Evolutionary conservation across 2,888 invertebrate genomes (phyloP).

Genomic region (Poecilobothrus nobilitatus): DNA sequence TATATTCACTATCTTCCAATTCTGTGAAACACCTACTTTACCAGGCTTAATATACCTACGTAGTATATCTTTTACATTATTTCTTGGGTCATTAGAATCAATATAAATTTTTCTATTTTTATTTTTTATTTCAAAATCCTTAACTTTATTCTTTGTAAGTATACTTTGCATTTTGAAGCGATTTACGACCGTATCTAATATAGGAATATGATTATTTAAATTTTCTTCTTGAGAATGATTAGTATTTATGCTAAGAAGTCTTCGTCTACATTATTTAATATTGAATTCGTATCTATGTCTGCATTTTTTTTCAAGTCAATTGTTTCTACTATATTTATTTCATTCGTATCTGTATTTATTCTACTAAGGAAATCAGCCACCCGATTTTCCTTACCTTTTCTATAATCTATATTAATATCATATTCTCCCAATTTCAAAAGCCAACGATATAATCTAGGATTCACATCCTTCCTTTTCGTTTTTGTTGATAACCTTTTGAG

Average conservation of each 20-base stretch:
- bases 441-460: conserved; percentile 22
- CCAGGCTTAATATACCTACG: conserved; percentile 14
- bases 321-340: conserved; percentile 15
- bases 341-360: conserved; percentile 19
- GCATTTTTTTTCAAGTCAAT: background rate
- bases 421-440: conserved; percentile 21
- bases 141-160: conserved; percentile 11
- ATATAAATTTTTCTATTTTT: conserved; percentile 13
- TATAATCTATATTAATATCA: conserved; percentile 21
- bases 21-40: conserved; percentile 14
- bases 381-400: conserved; percentile 23
- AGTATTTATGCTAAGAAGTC: background rate
- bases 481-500: conserved; percentile 23
- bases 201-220: background rate
- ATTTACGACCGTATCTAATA: conserved; percentile 14
- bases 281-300: background rate
- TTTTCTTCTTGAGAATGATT: background rate
- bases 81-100: conserved; percentile 7
- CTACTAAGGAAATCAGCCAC: conserved; percentile 22
- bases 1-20: conserved; percentile 11
- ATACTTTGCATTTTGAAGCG: conserved; percentile 12
- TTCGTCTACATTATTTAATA: background rate
- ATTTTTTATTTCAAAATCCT: conserved; percentile 10
- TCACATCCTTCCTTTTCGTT: conserved; percentile 21
- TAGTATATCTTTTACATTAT: conserved; percentile 10